A percentile compares a stretch with the other conserved stretches of the same genome.
These are phyloP conservation scores for Drosophila leontia DNA, from an alignment of 1,140 invertebrate species.

Conservation along the genomic window DNA sequence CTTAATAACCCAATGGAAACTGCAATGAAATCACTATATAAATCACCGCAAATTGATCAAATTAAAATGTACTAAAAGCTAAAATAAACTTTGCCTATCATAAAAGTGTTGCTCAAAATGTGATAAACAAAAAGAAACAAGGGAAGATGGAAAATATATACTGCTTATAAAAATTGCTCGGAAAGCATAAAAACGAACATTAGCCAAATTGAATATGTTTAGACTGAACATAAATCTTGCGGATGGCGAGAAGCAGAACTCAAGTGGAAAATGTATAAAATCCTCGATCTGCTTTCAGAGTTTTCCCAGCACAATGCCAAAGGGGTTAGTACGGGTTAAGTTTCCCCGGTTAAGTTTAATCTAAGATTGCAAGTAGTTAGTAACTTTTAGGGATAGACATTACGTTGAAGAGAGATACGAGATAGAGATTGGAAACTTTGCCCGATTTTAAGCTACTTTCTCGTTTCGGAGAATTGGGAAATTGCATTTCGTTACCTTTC, in stretches of 20 bases:
- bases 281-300: constrained; percentile 3
- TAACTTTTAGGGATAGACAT: constrained; percentile 19
- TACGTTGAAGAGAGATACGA: background rate
- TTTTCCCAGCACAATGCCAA: constrained; percentile 69
- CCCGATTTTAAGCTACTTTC: constrained; percentile 30
- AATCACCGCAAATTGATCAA: constrained; percentile 54
- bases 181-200: constrained; percentile 68
- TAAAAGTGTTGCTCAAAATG: constrained; percentile 15
- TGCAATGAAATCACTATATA: constrained; percentile 21
- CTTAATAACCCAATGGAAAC: constrained; percentile 27
- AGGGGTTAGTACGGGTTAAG: constrained; percentile 59
- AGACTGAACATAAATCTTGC: constrained; percentile 57
- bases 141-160: constrained; percentile 17
- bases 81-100: constrained; percentile 16
- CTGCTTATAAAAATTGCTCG: constrained; percentile 45
- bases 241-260: constrained; percentile 23
- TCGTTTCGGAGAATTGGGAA: constrained; percentile 43
- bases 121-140: constrained; percentile 32
- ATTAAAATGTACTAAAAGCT: constrained; percentile 58
- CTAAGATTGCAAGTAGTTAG: constrained; percentile 53
- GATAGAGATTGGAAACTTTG: constrained; percentile 24
- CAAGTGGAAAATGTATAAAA: constrained; percentile 23
- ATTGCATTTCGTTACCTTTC: constrained; percentile 70
- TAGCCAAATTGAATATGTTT: constrained; percentile 66
- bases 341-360: constrained; percentile 38